These are phyloP conservation scores for Campylomormyrus numenius DNA, from an alignment of 2,113 vertebrate genomes.

Conservation along the genomic window DNA sequence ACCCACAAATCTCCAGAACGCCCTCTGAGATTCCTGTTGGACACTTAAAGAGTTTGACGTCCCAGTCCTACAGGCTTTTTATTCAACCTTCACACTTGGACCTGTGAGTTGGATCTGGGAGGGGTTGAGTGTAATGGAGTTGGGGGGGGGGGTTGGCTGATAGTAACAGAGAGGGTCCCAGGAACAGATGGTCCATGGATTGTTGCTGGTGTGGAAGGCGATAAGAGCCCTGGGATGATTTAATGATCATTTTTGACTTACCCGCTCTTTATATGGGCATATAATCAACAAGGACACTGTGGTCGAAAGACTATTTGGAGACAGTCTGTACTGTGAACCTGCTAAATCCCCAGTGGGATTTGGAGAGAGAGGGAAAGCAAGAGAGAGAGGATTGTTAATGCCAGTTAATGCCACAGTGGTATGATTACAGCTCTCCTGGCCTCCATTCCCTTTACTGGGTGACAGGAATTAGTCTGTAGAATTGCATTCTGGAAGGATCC, in stretches of 20 bases:
- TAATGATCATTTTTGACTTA: slow-evolving; percentile 57
- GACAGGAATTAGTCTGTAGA: background rate
- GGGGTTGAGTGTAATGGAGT: background rate
- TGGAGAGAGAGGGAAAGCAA: background rate
- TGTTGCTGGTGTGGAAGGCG: slow-evolving; percentile 50
- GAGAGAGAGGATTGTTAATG: background rate
- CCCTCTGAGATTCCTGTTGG: background rate
- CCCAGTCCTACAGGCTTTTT: background rate
- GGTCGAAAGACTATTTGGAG: slow-evolving; percentile 36
- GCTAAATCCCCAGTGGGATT: slow-evolving; percentile 1
- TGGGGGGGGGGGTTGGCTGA: background rate
- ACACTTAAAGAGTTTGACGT: background rate
- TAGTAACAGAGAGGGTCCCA: slow-evolving; percentile 26
- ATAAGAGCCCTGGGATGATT: slow-evolving; percentile 57
- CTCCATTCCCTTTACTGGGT: background rate
- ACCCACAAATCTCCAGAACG: background rate
- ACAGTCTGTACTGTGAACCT: slow-evolving; percentile 26
- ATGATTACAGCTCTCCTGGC: background rate
- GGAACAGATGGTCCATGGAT: slow-evolving; percentile 53
- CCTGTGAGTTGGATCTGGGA: background rate
- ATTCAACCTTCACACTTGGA: background rate
- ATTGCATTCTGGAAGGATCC: background rate
- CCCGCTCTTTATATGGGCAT: slow-evolving; percentile 56
- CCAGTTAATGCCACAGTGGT: background rate
- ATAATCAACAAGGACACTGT: slow-evolving; percentile 57